Evolutionary conservation across 2,888 invertebrate species (phyloP).

Genomic region (Synanthedon formicaeformis): DNA sequence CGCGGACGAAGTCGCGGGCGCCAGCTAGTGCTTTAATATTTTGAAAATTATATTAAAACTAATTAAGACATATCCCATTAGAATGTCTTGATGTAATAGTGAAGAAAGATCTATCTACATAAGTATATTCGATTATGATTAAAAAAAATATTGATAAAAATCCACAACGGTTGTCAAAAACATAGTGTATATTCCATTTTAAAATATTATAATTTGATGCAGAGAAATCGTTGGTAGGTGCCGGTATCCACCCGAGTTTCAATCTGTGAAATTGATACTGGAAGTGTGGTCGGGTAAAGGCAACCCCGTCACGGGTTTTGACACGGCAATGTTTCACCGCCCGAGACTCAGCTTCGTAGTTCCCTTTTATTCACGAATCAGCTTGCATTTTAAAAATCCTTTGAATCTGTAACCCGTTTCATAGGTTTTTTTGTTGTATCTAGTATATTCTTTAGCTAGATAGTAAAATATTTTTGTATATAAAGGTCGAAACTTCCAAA

Average conservation of each 20-base stretch:
- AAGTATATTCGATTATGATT: too few species aligned
- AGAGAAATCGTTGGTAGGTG: constrained; percentile 5
- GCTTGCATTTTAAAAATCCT: constrained; percentile 38
- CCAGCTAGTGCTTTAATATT: too few species aligned
- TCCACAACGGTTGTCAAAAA: too few species aligned
- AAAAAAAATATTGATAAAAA: too few species aligned
- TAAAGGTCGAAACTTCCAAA: neutral
- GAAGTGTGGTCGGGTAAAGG: constrained; percentile 15
- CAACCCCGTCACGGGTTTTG: constrained; percentile 30
- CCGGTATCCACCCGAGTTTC: constrained; percentile 16
- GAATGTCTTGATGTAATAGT: too few species aligned
- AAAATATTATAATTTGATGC: neutral
- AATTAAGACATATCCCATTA: too few species aligned
- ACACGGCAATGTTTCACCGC: constrained; percentile 48
- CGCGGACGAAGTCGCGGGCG: too few species aligned
- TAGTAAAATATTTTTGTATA: too few species aligned
- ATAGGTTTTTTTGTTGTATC: neutral
- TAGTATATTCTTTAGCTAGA: too few species aligned
- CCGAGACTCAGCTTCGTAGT: constrained; percentile 19
- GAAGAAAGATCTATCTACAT: too few species aligned
- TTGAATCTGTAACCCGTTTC: constrained; percentile 19
- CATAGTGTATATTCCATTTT: neutral
- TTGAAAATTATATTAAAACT: too few species aligned
- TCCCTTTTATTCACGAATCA: constrained; percentile 39
- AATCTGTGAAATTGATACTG: constrained; percentile 43